Evolutionary conservation across 2,888 invertebrate species (phyloP), one percentile per base, ranked within the genome.

Genomic region (Aphodius sticticus): DNA sequence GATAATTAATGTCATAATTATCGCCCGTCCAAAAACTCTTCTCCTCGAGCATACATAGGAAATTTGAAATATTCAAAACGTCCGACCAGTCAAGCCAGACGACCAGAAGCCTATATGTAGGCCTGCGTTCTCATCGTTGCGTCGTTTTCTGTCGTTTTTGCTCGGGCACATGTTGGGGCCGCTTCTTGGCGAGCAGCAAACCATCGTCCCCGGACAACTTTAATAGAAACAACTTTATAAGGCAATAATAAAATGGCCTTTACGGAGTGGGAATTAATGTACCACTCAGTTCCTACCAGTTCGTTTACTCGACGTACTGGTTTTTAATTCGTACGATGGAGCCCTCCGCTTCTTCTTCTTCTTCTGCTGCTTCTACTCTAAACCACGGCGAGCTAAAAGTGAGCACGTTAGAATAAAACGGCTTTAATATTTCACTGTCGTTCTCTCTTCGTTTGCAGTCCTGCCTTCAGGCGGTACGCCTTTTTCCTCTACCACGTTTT

Each of bases 51-150:
- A 53, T 53, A 9, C 53, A 53, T 53, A 53, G 53, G 53, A 53
- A 53, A 53, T 53, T 53, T 53, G 53, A 53, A 53, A 53, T 53
- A 53, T 53, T 53, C 53, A 53, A 53, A 53, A 53, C 53, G 53
- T 53, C 53, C 12, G 53, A 5, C 53, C 1, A 12, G 53, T 53
- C 53, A 53, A 5, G 53, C 12, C 26, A 26, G 26, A 26, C 53
- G 53, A 53, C 9, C 12, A 53, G 7, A 12, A 9, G 12, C 12
- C 9, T 53, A 53, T 53, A 53, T 53, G 53, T 12, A 53, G 53
- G 53, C 53, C 12, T 53, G 53, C 9, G 53, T 53, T 53, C 53
- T 53, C 53, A 53, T 53, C 53, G 53, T 53, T 53, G 53, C 53
- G 53, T 53, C 53, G 9, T 53, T 53, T 53, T 53, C 3, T 53